Evolutionary conservation across 1,140 invertebrate genomes (phyloP).

Genomic region (Nasonia vitripennis): DNA sequence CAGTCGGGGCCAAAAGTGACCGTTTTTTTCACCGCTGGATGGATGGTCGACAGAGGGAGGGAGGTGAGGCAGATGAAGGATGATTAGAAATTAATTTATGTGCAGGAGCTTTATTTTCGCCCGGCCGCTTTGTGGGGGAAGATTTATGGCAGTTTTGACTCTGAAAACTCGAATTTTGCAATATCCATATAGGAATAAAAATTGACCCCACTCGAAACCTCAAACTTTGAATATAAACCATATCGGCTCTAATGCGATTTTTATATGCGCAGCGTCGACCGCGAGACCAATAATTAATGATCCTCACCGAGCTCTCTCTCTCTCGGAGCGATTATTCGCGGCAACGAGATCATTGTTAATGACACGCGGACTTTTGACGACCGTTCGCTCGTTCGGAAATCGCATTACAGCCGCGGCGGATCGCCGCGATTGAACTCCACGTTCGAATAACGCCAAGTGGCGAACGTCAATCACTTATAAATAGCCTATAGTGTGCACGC

Average conservation of each 20-base stretch:
- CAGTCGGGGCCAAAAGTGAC: background rate
- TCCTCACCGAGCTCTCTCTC: background rate
- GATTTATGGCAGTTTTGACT: conserved; percentile 5
- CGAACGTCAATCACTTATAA: conserved; percentile 26
- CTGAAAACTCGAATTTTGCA: too few relatives aligned
- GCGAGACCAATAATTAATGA: conserved; percentile 56
- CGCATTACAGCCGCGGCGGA: background rate
- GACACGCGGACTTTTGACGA: conserved; percentile 16
- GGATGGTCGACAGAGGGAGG: background rate
- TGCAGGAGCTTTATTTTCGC: background rate
- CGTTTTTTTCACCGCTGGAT: too few relatives aligned
- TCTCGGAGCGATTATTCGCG: background rate
- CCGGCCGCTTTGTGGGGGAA: background rate
- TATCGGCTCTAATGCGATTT: conserved; percentile 44
- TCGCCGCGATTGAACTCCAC: background rate
- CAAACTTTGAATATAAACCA: too few relatives aligned
- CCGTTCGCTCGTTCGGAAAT: conserved; percentile 44
- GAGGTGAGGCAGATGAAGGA: background rate
- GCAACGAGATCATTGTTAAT: conserved; percentile 33
- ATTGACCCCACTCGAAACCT: too few relatives aligned
- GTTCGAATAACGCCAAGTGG: background rate
- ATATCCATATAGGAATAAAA: too few relatives aligned
- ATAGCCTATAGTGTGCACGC: background rate
- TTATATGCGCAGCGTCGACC: conserved; percentile 39
- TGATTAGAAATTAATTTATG: conserved; percentile 44